Evolutionary conservation across 2,797 vertebrate species (phyloP).

Genomic region (Paguma larvata): DNA sequence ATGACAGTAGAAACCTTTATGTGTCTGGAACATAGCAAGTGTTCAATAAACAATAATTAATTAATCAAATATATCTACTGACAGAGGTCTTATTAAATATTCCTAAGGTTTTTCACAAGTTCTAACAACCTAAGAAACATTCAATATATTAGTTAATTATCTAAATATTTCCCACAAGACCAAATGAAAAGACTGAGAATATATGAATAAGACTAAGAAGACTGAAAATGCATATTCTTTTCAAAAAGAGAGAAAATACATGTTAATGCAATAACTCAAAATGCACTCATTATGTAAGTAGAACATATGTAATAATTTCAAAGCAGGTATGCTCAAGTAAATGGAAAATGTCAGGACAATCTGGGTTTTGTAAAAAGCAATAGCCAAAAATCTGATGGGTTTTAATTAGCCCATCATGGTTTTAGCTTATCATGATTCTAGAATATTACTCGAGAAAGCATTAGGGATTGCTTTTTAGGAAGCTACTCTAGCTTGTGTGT

Average conservation of each 20-base stretch:
- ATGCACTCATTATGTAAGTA: not conserved
- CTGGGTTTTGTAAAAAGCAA: not conserved
- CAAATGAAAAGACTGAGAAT: not conserved
- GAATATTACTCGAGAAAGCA: not conserved
- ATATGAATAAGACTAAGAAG: not conserved
- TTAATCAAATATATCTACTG: not conserved
- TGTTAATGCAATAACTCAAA: conserved; percentile 36
- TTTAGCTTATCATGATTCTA: not conserved
- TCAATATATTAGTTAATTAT: not conserved
- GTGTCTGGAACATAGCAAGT: not conserved
- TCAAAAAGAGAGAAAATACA: not conserved
- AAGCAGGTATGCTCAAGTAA: not conserved
- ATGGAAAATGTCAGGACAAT: not conserved
- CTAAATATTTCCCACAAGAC: not conserved
- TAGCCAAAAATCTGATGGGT: not conserved
- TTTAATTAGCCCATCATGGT: not conserved
- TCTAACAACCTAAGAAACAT: not conserved
- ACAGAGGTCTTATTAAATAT: not conserved
- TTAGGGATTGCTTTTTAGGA: not conserved
- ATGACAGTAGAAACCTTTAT: not conserved
- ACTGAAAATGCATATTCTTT: not conserved
- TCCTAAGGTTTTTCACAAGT: not conserved
- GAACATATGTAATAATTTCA: not conserved
- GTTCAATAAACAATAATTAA: not conserved
- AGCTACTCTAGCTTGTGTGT: not conserved